These are phyloP conservation scores for Dendrolimus pini DNA, from an alignment of 2,888 invertebrate genomes.

Conservation along the genomic window DNA sequence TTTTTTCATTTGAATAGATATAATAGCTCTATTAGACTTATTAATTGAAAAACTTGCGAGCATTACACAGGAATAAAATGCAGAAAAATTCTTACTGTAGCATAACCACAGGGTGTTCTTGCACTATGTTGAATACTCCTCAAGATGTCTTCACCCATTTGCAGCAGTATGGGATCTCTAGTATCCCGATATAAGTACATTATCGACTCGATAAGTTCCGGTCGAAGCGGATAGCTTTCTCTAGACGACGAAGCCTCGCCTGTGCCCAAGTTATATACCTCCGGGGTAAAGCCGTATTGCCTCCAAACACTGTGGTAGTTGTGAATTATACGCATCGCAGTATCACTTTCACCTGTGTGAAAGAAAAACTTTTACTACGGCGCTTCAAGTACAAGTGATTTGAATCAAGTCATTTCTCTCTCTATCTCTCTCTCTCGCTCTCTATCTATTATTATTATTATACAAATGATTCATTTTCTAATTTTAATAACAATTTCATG, in stretches of 20 bases:
- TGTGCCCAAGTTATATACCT: conserved; percentile 96
- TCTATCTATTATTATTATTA: neutral
- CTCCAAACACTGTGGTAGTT: conserved; percentile 98
- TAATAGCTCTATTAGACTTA: no score
- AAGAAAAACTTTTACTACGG: neutral
- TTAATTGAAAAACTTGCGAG: no score
- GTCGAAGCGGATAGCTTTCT: conserved; percentile 94
- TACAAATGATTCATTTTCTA: no score
- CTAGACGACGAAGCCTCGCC: conserved; percentile 89
- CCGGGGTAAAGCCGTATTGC: conserved; percentile 98
- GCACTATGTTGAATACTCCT: conserved; percentile 96
- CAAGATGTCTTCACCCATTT: conserved; percentile 95
- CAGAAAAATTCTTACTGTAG: conserved; percentile 82
- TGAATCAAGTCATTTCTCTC: no score
- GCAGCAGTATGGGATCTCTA: conserved; percentile 92
- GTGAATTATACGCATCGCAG: conserved; percentile 94
- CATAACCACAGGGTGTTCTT: conserved; percentile 96
- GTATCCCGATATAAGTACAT: conserved; percentile 98
- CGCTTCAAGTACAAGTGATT: neutral
- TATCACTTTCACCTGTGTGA: conserved; percentile 87
- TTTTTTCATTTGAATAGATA: no score
- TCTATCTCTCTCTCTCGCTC: no score
- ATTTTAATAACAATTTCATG: no score
- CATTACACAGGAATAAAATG: no score
- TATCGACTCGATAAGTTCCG: conserved; percentile 96